Conservation (phyloP, 2,113 vertebrate genomes). For the Chlorocebus sabaeus region DNA sequence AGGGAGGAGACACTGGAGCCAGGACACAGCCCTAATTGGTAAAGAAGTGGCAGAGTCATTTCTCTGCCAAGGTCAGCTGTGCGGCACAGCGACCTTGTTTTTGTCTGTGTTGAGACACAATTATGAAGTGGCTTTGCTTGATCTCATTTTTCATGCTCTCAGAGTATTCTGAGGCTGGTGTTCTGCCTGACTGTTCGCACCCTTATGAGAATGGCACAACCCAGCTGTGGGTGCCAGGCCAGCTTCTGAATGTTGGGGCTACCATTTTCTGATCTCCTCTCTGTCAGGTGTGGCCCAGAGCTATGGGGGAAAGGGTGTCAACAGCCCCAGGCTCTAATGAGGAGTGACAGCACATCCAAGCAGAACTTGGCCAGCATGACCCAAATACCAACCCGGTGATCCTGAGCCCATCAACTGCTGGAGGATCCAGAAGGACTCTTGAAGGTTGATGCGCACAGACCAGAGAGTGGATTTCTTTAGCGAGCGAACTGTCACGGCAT, state of each 20-base stretch:
- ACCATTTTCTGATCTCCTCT: not conserved
- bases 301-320: not conserved
- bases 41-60: too few relatives aligned
- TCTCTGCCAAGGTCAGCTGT: not conserved
- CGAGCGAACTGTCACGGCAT: too few relatives aligned
- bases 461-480: not conserved
- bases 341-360: not conserved
- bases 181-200: not conserved
- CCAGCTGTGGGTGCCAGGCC: not conserved
- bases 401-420: not conserved
- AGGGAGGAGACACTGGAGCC: too few relatives aligned
- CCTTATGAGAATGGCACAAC: not conserved
- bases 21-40: not conserved
- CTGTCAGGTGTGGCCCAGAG: not conserved
- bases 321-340: not conserved
- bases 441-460: not conserved
- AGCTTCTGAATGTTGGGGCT: not conserved
- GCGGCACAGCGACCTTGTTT: not conserved
- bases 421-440: not conserved
- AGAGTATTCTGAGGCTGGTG: not conserved
- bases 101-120: not conserved
- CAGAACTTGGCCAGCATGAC: not conserved
- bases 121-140: not conserved
- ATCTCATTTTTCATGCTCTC: too few relatives aligned
- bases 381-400: not conserved